A percentile compares a stretch with the other conserved stretches of the same genome.
Evolutionary conservation across 2,113 vertebrate species (phyloP).

Genomic region (Fulmarus glacialis): DNA sequence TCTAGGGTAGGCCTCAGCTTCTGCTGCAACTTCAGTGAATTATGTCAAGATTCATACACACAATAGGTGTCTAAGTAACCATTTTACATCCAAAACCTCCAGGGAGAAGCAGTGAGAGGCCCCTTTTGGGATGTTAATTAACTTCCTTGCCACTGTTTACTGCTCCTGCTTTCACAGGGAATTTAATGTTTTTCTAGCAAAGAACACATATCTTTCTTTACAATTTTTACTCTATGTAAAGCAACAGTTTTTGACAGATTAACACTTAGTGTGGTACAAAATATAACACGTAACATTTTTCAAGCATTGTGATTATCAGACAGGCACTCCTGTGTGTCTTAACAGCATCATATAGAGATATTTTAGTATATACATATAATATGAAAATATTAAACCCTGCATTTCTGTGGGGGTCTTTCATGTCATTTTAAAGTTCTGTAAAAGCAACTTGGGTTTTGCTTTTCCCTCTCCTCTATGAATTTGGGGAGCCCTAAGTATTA

Average conservation of each 20-base stretch:
- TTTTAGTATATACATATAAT: not conserved
- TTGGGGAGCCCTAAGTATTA: not conserved
- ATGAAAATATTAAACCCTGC: not conserved
- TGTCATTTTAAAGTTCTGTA: not conserved
- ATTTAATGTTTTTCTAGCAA: conserved; percentile 10
- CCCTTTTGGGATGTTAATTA: conserved; percentile 66
- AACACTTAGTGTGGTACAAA: not conserved
- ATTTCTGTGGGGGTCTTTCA: not conserved
- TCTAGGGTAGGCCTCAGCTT: not conserved
- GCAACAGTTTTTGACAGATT: not conserved
- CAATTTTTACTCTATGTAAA: not conserved
- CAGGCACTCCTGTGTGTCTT: not conserved
- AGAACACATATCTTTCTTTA: not conserved
- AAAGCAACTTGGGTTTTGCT: not conserved
- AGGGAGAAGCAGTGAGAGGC: conserved; percentile 18
- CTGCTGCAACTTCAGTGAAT: not conserved
- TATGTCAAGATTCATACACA: conserved; percentile 15
- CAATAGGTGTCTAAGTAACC: conserved; percentile 57
- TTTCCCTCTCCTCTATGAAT: not conserved
- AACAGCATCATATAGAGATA: not conserved
- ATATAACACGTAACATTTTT: not conserved
- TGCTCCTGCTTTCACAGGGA: conserved; percentile 25
- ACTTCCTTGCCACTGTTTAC: conserved; percentile 60
- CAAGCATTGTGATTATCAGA: not conserved
- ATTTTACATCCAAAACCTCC: conserved; percentile 26